phyloP scores from a whole-genome alignment of 2,797 vertebrate genomes.

The Channallabes apus region DNA sequence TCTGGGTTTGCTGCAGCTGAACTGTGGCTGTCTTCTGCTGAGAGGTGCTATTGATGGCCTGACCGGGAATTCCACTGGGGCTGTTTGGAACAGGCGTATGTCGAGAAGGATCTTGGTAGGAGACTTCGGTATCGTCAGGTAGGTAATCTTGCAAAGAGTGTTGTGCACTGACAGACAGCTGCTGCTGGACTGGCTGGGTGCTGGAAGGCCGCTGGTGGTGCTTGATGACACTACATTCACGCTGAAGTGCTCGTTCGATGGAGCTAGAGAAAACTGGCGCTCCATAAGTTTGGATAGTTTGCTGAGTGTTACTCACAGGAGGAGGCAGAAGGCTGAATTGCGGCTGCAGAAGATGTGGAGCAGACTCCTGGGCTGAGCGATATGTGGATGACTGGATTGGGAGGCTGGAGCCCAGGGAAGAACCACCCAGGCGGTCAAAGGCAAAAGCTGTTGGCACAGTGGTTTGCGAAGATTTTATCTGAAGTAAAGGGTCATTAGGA shows the following conservation, averaged over 20 bases:
- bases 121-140: constrained; percentile 77
- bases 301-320: constrained; percentile 81
- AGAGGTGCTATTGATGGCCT: constrained; percentile 81
- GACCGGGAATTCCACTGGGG: constrained; percentile 82
- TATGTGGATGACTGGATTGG: constrained; percentile 98
- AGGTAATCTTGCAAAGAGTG: constrained; percentile 92
- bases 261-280: constrained; percentile 90
- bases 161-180: constrained; percentile 85
- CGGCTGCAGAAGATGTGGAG: constrained; percentile 94
- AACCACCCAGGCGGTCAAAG: constrained; percentile 87
- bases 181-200: constrained; percentile 86
- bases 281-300: constrained; percentile 84
- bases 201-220: constrained; percentile 99
- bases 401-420: constrained; percentile 81
- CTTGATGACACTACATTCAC: constrained; percentile 99
- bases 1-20: constrained; percentile 80
- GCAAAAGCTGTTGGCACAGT: constrained; percentile 86
- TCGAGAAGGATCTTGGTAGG: constrained; percentile 86
- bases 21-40: constrained; percentile 84
- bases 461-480: constrained; percentile 89
- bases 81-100: constrained; percentile 86
- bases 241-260: constrained; percentile 96
- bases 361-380: constrained; percentile 98
- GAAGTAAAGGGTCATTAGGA: constrained; percentile 87
- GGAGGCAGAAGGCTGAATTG: constrained; percentile 92